These are phyloP conservation scores for Zele albiditarsus DNA, from an alignment of 2,888 invertebrate species.

Conservation along the genomic window DNA sequence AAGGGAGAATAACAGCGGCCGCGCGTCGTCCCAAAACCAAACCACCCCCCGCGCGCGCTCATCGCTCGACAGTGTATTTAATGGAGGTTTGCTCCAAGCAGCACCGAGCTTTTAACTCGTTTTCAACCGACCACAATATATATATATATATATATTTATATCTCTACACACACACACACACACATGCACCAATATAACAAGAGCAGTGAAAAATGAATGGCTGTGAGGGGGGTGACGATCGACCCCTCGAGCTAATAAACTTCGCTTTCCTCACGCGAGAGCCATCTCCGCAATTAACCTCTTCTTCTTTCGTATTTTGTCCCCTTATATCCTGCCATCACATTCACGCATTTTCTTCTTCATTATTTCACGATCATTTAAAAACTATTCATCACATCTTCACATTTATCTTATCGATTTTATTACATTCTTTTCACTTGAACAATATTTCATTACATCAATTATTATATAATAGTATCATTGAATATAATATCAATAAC, in stretches of 20 bases:
- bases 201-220: slow-evolving; percentile 13
- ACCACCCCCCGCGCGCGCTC: slow-evolving; percentile 39
- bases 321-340: not conserved
- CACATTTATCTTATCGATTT: not conserved
- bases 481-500: not conserved
- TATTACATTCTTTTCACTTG: not conserved
- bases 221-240: slow-evolving; percentile 42
- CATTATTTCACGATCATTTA: not conserved
- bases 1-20: slow-evolving; percentile 51
- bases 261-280: slow-evolving; percentile 42
- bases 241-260: slow-evolving; percentile 50
- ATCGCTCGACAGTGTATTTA: slow-evolving; percentile 47
- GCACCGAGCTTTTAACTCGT: slow-evolving; percentile 49
- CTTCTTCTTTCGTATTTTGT: slow-evolving; percentile 47
- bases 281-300: slow-evolving; percentile 39
- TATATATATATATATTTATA: slow-evolving; percentile 6
- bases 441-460: not conserved
- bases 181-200: not conserved
- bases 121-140: slow-evolving; percentile 37
- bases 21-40: slow-evolving; percentile 38
- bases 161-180: not conserved
- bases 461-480: not conserved
- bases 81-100: slow-evolving; percentile 49
- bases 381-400: not conserved
- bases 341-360: not conserved